A percentile compares a stretch with the other conserved stretches of the same genome.
phyloP scores from a whole-genome alignment of 2,113 vertebrate genomes.

The Myrmophylax atrothorax region DNA sequence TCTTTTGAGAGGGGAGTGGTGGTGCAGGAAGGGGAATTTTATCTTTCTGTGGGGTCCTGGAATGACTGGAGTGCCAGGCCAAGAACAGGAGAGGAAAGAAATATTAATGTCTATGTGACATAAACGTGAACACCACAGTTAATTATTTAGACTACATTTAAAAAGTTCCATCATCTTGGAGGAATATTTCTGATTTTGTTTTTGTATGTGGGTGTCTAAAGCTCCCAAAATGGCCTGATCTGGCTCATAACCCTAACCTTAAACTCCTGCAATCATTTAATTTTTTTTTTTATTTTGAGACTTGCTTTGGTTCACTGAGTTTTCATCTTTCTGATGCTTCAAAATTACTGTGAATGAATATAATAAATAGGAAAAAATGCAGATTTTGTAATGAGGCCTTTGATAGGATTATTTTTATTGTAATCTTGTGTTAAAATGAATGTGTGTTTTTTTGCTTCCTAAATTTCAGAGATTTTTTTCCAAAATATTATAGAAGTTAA shows the following conservation, averaged over 20 bases:
- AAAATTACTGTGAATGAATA: not conserved
- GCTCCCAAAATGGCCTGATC: not conserved
- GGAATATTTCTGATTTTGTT: not conserved
- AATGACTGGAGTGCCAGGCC: not conserved
- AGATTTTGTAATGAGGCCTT: not conserved
- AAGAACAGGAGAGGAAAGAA: not conserved
- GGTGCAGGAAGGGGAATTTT: not conserved
- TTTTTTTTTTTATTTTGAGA: not conserved
- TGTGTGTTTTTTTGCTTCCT: not conserved
- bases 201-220: not conserved
- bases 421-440: not conserved
- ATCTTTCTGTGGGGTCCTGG: not conserved
- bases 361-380: not conserved
- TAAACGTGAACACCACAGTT: not conserved
- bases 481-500: not conserved
- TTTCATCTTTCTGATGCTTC: not conserved
- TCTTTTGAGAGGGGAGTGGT: not conserved
- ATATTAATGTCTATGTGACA: not conserved
- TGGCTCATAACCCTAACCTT: not conserved
- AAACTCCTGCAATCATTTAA: not conserved
- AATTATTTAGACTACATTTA: not conserved
- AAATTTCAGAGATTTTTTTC: not conserved
- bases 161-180: not conserved
- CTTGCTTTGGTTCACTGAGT: not conserved
- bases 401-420: not conserved